Evolutionary conservation across 2,797 vertebrate genomes (phyloP).

Genomic region (Diceros bicornis): DNA sequence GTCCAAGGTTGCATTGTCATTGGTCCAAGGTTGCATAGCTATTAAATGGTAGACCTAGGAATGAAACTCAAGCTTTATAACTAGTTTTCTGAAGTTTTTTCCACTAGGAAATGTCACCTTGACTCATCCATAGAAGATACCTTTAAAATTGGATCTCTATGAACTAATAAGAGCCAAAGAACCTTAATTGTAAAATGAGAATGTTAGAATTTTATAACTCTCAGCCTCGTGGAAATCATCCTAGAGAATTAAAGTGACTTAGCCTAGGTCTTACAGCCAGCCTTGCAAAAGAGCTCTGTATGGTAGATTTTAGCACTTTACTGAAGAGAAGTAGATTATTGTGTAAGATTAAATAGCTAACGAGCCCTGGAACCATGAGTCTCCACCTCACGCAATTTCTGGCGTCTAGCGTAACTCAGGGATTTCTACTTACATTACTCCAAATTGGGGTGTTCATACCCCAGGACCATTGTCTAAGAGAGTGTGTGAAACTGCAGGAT

Average conservation of each 20-base stretch:
- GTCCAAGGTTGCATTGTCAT: neutral
- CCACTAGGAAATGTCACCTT: neutral
- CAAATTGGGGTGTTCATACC: neutral
- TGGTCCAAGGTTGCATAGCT: neutral
- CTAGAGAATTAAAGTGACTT: neutral
- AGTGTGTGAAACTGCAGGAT: neutral
- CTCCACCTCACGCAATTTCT: neutral
- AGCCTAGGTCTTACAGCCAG: neutral
- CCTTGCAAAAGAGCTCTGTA: neutral
- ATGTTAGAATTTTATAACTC: neutral
- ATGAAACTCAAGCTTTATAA: neutral
- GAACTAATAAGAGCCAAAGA: neutral
- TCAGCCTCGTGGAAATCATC: neutral
- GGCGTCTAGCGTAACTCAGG: neutral
- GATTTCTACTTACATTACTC: neutral
- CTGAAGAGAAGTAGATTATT: neutral
- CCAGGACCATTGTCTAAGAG: neutral
- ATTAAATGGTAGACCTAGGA: neutral
- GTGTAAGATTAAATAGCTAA: neutral
- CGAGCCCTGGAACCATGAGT: neutral
- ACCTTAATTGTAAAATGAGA: neutral
- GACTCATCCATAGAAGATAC: neutral
- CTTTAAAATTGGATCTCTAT: neutral
- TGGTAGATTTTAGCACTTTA: neutral
- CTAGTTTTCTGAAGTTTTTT: slow-evolving; percentile 18